Evolutionary conservation across 1,140 invertebrate genomes (phyloP).

Genomic region (Eueides isabella): DNA sequence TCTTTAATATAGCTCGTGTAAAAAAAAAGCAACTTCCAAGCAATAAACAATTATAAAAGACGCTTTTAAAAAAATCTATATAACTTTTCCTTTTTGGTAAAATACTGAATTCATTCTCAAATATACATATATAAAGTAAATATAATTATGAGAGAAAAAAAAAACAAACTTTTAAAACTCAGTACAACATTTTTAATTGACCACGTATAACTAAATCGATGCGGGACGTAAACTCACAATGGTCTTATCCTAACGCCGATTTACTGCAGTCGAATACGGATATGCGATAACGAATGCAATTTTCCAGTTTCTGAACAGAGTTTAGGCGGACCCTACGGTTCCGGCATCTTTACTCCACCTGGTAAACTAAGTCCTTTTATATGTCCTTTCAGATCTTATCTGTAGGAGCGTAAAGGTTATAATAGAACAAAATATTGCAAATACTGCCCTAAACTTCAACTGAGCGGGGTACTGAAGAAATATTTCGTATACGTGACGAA

Average conservation of each 20-base stretch:
- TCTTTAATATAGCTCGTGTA: background rate
- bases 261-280: constrained; percentile 57
- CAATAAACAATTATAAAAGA: background rate
- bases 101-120: no score
- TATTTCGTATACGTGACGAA: constrained; percentile 34
- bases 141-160: background rate
- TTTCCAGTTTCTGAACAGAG: constrained; percentile 74
- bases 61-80: background rate
- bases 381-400: constrained; percentile 9
- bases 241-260: constrained; percentile 37
- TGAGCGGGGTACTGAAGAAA: constrained; percentile 23
- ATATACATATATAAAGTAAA: no score
- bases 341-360: constrained; percentile 54
- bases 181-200: constrained; percentile 23
- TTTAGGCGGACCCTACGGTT: constrained; percentile 65
- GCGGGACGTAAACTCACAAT: constrained; percentile 41
- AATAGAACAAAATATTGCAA: background rate
- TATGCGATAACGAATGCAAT: constrained; percentile 81
- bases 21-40: constrained; percentile 26
- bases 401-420: constrained; percentile 17
- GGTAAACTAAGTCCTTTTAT: constrained; percentile 32
- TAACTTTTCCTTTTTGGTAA: constrained; percentile 10
- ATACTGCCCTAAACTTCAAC: constrained; percentile 10
- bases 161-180: constrained; percentile 2
- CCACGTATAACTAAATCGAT: constrained; percentile 37